Evolutionary conservation across 2,113 vertebrate genomes (phyloP).

Genomic region (Brachypteracias leptosomus): DNA sequence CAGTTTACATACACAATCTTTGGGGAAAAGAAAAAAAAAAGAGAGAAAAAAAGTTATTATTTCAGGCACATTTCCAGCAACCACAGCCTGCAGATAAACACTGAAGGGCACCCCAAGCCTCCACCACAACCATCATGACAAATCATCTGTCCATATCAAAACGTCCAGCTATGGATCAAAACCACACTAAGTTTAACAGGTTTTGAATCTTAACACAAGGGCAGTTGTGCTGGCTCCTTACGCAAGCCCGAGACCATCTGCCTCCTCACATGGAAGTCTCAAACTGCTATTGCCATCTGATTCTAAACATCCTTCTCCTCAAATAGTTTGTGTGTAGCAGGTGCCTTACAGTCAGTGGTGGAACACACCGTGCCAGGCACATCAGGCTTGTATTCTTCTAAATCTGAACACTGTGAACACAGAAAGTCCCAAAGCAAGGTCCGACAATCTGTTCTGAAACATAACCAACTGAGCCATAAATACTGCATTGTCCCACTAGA

Average conservation of each 20-base stretch:
- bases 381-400: background rate
- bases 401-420: background rate
- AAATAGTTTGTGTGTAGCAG: background rate
- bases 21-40: background rate
- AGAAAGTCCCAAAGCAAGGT: background rate
- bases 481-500: background rate
- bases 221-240: background rate
- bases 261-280: background rate
- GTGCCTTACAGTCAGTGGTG: background rate
- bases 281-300: background rate
- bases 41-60: background rate
- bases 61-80: background rate
- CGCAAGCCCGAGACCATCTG: background rate
- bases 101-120: background rate
- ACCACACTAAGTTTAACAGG: background rate
- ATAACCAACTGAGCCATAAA: background rate
- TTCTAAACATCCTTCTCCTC: background rate
- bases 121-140: background rate
- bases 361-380: background rate
- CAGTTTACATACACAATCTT: background rate
- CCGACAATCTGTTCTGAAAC: background rate
- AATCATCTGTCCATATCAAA: background rate
- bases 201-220: background rate
- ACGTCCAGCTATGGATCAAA: background rate
- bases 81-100: background rate